Evolutionary conservation across 2,888 invertebrate species (phyloP), one percentile per base, ranked within the genome.

Genomic region (Drosophila vallismaia): DNA sequence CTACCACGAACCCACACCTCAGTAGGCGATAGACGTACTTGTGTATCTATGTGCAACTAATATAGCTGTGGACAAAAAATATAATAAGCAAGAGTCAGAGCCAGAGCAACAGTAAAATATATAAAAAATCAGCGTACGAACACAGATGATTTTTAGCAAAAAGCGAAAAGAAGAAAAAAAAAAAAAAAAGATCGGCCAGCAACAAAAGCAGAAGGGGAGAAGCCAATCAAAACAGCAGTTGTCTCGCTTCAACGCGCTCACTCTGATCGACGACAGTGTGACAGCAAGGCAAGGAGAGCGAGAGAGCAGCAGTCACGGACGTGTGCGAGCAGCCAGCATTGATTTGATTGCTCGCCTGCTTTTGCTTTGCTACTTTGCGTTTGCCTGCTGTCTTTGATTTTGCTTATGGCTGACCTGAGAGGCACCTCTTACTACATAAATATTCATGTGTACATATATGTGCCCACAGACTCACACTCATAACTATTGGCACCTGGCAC

Each of bases 91-190:
- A 69, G 9, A 9, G 9, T 7, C 69, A 78, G 24, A 80, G 64
- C 56, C 69, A 66, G 45, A 44, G 44, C 26, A 40, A 31, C 49
- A 58, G 53, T 51, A 74, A 74, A 63, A 71, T 67, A 74, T 69
- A 74, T 68, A 71, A 74, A 74, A 74, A 86, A 88, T 71, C 77
- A 72, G 72, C 72, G 81, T 78, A 88, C 76, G 76, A 86, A 76
- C 79, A 86, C 89, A 86, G 89, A 86, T 89, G 89, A 87, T 89
- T 86, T 86, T 87, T 85, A 88, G 82, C 86, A 88, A 85, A 79
- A 87, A 76, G 71, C 76, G 53, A 72, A 72, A 72, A 72, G 72
- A 75, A 83, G 80, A 72, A 72, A 72, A 72, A 71, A 72, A 72
- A 72, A 72, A 71, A 72, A 85, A 84, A 86, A 87, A 81, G 74